phyloP scores from a whole-genome alignment of 1,140 invertebrate species.

The Schlechtendalia chinensis region DNA sequence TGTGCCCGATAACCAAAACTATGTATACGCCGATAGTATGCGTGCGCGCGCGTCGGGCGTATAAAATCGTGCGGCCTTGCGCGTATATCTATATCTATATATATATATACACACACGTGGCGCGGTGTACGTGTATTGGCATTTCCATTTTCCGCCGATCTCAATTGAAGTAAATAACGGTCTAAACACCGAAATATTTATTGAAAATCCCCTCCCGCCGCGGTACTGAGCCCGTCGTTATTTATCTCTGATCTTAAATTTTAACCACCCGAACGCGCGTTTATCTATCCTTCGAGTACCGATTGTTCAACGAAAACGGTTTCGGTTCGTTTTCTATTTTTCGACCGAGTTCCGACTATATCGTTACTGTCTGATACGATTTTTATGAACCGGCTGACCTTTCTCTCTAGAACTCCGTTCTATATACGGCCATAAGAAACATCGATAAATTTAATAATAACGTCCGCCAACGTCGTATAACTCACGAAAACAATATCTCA shows the following conservation, averaged over 20 bases:
- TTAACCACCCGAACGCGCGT: background rate
- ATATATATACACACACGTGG: background rate
- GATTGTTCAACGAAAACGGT: background rate
- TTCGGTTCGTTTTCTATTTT: background rate
- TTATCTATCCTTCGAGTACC: background rate
- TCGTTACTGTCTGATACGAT: background rate
- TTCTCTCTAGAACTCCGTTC: background rate
- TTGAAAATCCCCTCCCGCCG: background rate
- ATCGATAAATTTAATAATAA: background rate
- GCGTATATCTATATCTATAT: background rate
- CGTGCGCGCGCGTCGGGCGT: background rate
- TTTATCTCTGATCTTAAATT: conserved; percentile 23
- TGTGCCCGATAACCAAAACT: no score
- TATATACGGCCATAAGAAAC: background rate
- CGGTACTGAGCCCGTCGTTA: background rate
- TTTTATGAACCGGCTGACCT: conserved; percentile 1
- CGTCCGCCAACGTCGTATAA: background rate
- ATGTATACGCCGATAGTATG: background rate
- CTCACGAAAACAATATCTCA: no score
- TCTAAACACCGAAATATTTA: background rate
- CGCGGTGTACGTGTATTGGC: background rate
- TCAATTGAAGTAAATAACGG: background rate
- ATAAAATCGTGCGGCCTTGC: background rate
- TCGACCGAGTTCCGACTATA: background rate
- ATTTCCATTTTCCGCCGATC: background rate